Conservation (phyloP, 2,888 invertebrate species). For the Drosophila affinis region DNA sequence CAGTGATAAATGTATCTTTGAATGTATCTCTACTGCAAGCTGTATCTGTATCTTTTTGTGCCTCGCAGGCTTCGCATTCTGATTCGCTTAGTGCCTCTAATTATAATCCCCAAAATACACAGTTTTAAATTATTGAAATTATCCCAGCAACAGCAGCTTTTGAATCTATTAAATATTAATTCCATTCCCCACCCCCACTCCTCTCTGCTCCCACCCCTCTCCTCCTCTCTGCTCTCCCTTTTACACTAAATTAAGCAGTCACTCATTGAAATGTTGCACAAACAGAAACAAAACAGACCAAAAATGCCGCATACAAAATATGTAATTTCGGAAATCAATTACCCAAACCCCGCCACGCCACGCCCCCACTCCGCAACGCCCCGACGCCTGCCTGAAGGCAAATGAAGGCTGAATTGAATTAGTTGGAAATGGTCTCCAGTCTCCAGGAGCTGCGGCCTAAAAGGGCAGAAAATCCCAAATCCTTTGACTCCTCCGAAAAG, state of each 20-base stretch:
- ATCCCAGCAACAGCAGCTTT: neutral
- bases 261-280: conserved; percentile 8
- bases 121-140: neutral
- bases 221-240: neutral
- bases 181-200: neutral
- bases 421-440: conserved; percentile 2
- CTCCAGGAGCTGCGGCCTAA: conserved; percentile 14
- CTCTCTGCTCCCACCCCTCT: too few relatives aligned
- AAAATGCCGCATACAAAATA: conserved; percentile 26
- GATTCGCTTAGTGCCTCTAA: neutral
- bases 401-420: conserved; percentile 25
- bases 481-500: conserved; percentile 20
- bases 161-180: conserved; percentile 23
- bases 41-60: neutral
- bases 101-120: conserved; percentile 1
- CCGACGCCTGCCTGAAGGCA: neutral
- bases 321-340: conserved; percentile 48
- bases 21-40: too few relatives aligned
- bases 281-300: conserved; percentile 7
- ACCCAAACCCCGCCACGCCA: conserved; percentile 25
- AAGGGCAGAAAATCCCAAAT: conserved; percentile 11
- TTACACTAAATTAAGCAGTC: conserved; percentile 33
- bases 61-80: neutral
- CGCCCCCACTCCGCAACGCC: too few relatives aligned
- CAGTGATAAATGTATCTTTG: neutral